Base-by-base conservation (phyloP, 2,888 invertebrate species). In the Sialis lutaria region DNA sequence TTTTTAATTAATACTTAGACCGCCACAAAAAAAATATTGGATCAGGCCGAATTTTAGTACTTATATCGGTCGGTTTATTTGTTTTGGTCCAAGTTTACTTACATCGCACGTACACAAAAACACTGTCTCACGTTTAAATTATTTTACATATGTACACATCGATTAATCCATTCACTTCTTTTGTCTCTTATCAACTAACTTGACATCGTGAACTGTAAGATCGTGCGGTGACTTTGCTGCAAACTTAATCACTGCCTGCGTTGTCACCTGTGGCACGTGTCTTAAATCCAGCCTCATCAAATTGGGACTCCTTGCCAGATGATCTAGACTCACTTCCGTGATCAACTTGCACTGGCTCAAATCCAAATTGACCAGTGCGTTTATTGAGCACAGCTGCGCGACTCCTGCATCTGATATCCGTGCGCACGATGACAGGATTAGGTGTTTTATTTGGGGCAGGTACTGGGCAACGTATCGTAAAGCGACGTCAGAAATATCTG, bases 381-480 rank as follows among this genome's bases (percentile, higher is more conserved):
- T 69, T n/a, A 79, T 78, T 50, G 86, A 82, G 45, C 83, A 82
- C 41, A 91, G 70, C 64, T 89, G 88, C 31, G 89, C 88, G 44
- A 92, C 83, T 42, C 91, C 91, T 8, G 89, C 87, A 64, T 93
- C 91, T 0, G 90, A 88, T 39, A 93, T 75, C 30, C 89, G 75
- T 48, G 85, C 82, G 64, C 93, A 93, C 48, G 87, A 85, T 52
- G 88, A 77, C 54, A 93, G 72, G 67, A 90, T 87, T 54, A 93
- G 66, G 53, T 78, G 77, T 48, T 75, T 73, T 46, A 93, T 68
- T 55, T 75, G 74, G 0, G 85, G 84, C 48, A 88, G 60, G 52
- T 86, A 83, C 67, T 88, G 79, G 1, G 78, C 79, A 6, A 82
- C 75, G 55, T 82, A 82, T 8, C 81, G 73, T 64, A 89, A 70